Base-by-base conservation (phyloP, 2,888 invertebrate genomes). In the Coelogynopora nodosa region DNA sequence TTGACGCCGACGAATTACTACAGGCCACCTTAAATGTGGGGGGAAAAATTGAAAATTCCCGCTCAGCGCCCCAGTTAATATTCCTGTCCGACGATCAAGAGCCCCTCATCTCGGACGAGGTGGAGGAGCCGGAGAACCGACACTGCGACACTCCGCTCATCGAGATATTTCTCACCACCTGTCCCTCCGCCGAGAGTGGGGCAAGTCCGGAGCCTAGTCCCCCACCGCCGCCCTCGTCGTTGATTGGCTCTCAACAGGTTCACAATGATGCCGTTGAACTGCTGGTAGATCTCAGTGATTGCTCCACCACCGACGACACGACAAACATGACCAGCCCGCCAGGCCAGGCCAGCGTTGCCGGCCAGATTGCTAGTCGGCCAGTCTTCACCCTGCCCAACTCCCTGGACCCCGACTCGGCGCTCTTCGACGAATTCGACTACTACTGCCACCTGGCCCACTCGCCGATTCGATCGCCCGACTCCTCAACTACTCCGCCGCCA, bases 361-460 rank as follows among this genome's bases (percentile, higher is more conserved):
- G 49, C 49, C 10, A 13, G 5, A 5, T 13, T 49, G 49, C 49
- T 13, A 5, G 18, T 74, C 74, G 74, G 5, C 74, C 74, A 10
- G 2, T 74, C 18, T 74, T 74, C 23, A 49, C 49, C 5, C 49
- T 49, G 10, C 49, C 49, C 49, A 49, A 49, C 49, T 23, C 18
- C 23, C 27, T 74, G 5, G 74, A 74, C 27, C 5, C 74, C 18
- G 23, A 5, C 2, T 13, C 74, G 5, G 74, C 74, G 5, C 2
- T 23, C 18, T 74, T 74, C 18, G 74, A 74, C 27, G 84, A 84
- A 10, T 84, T 84, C 31, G 84, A 84, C 84, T 84, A 49, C 26
- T 84, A 49, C 84, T 84, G 84, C 31, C 84, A 27, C 1, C 84
- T 84, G 31, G 84, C 84, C 0, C 5, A 84, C 31, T 49, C 74